Evolutionary conservation across 2,888 invertebrate species (phyloP).

Genomic region (Phortica magna): DNA sequence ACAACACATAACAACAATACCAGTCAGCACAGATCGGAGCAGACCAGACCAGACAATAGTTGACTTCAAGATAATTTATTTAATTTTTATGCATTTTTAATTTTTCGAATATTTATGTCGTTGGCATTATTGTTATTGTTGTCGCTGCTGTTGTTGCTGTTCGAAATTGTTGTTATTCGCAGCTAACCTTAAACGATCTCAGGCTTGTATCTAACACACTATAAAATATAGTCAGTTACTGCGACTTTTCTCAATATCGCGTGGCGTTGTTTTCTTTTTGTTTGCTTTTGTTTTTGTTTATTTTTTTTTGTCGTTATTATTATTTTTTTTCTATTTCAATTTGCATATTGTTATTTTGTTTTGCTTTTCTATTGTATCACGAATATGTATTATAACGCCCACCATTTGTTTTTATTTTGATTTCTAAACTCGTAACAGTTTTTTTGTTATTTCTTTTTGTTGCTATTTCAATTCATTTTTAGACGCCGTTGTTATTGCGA

Average conservation of each 20-base stretch:
- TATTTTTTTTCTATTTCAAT: slow-evolving; percentile 6
- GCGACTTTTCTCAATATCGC: slow-evolving; percentile 13
- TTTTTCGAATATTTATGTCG: slow-evolving; percentile 44
- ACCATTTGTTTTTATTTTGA: slow-evolving; percentile 29
- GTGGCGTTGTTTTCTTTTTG: background rate
- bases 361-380: background rate
- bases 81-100: slow-evolving; percentile 50
- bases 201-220: slow-evolving; percentile 12
- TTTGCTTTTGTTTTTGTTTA: slow-evolving; percentile 17
- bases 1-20: slow-evolving; percentile 1
- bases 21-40: background rate
- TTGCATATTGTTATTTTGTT: slow-evolving; percentile 2
- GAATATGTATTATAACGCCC: slow-evolving; percentile 21
- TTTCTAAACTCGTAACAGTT: slow-evolving; percentile 22
- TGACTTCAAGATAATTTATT: slow-evolving; percentile 46
- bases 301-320: slow-evolving; percentile 12
- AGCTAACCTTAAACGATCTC: slow-evolving; percentile 5
- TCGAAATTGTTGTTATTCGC: slow-evolving; percentile 4
- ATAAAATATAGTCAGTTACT: background rate
- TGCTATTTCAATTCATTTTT: background rate
- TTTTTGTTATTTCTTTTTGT: background rate
- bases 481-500: background rate
- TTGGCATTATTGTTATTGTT: slow-evolving; percentile 34
- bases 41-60: slow-evolving; percentile 15
- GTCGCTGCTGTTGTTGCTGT: background rate